phyloP scores from a whole-genome alignment of 2,888 invertebrate species.

The Himalopsyche anomala region DNA sequence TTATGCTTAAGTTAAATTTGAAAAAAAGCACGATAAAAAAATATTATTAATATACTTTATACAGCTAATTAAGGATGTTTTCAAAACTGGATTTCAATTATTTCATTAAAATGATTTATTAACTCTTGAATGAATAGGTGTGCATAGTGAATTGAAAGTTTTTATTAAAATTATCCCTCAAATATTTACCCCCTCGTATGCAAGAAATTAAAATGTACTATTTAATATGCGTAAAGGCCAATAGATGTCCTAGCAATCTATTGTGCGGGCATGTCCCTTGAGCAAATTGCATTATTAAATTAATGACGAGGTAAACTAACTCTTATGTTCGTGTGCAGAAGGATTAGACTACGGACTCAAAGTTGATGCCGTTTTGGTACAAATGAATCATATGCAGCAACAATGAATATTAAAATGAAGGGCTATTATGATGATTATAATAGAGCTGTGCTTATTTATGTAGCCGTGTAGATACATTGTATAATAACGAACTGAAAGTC shows the following conservation, averaged over 20 bases:
- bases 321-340: conserved; percentile 41
- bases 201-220: conserved; percentile 63
- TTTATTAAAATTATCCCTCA: conserved; percentile 44
- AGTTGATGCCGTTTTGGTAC: conserved; percentile 36
- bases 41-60: too few relatives aligned
- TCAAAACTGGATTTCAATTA: neutral
- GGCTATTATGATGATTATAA: conserved; percentile 65
- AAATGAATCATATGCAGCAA: conserved; percentile 61
- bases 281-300: conserved; percentile 63
- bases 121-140: conserved; percentile 31
- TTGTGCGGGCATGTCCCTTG: conserved; percentile 54
- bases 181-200: conserved; percentile 47
- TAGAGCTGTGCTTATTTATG: conserved; percentile 61
- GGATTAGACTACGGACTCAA: conserved; percentile 44
- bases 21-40: too few relatives aligned
- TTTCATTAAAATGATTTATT: conserved; percentile 8
- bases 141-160: conserved; percentile 24
- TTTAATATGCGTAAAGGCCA: conserved; percentile 64
- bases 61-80: too few relatives aligned
- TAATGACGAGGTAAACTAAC: conserved; percentile 48
- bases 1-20: too few relatives aligned
- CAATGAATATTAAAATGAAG: conserved; percentile 66
- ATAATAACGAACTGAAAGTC: neutral
- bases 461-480: conserved; percentile 34
- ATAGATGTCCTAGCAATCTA: conserved; percentile 55